Evolutionary conservation across 2,888 invertebrate species (phyloP).

Genomic region (Toxonevra muliebris): DNA sequence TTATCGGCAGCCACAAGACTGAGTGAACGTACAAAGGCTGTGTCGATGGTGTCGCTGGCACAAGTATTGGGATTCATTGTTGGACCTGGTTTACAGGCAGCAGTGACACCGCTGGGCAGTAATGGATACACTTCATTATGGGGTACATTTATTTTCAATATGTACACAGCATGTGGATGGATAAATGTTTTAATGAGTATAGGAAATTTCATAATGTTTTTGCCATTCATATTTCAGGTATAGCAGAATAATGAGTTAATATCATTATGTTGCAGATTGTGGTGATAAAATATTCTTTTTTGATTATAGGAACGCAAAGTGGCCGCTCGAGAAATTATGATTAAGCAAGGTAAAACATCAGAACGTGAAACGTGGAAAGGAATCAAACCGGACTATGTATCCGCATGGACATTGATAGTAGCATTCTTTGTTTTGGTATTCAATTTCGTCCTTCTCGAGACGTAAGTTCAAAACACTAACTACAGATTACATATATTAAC

Average conservation of each 20-base stretch:
- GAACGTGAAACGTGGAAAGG: conserved; percentile 79
- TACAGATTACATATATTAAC: neutral
- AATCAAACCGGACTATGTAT: conserved; percentile 77
- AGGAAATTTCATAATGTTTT: conserved; percentile 76
- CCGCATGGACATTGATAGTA: conserved; percentile 79
- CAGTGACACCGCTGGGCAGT: conserved; percentile 80
- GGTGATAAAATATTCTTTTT: neutral
- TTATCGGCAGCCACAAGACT: conserved; percentile 84
- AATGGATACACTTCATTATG: conserved; percentile 69
- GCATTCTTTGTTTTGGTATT: conserved; percentile 87
- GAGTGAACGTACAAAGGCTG: conserved; percentile 81
- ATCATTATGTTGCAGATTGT: neutral
- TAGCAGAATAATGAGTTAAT: neutral
- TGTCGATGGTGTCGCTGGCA: conserved; percentile 83
- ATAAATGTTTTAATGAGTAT: conserved; percentile 80
- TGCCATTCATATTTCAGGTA: conserved; percentile 78
- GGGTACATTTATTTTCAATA: conserved; percentile 74
- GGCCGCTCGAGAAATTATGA: conserved; percentile 82
- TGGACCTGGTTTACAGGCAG: conserved; percentile 84
- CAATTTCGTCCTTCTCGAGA: conserved; percentile 88
- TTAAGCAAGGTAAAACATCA: conserved; percentile 74
- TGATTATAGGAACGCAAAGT: conserved; percentile 71
- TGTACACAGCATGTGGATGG: conserved; percentile 90
- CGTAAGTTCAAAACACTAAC: conserved; percentile 66
- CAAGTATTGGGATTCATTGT: conserved; percentile 89